Base-by-base conservation (phyloP, 1,140 invertebrate genomes). In the Procambarus clarkii region DNA sequence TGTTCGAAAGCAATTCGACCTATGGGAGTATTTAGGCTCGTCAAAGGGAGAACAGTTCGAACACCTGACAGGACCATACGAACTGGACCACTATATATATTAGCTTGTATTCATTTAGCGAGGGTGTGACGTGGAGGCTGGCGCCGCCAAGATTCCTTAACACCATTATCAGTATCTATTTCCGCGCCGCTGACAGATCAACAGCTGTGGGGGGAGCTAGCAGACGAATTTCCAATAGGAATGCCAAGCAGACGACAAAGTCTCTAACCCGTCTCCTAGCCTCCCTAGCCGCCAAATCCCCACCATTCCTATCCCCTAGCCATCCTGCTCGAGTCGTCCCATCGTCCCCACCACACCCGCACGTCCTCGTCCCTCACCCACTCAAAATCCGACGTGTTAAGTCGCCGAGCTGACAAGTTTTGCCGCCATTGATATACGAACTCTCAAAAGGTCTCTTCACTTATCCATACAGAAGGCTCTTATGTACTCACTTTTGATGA, bases 401-500 rank as follows among this genome's bases (percentile, higher is more conserved):
- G 64, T 50, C 13, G 54, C 60, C 13, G 79, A 82, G 87, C 44
- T 89, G 87, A 89, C 87, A n/a, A n/a, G 87, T 89, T 89, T 89
- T 89, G 79, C 87, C 87, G 89, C 89, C 89, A 91, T 91, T 91
- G 89, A 71, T 54, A 58, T 34, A 79, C 34, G 54, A 71, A 85
- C 64, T 45, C 45, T 48, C 34, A 34, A 34, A 44, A n/a, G n/a
- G 34, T 54, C 45, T 79, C 11, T n/a, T 58, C 74, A 8, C 34
- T 34, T 87, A 69, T 71, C 82, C 24, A 79, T 86, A 69, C 45
- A 80, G 80, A 77, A 64, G 0, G 54, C 83, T 21, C 79, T 79
- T 84, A 34, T 84, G 64, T 92, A 88, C 91, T 92, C 79, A 92
- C 91, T 92, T 92, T 92, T 92, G 86, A 92, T 92, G 86, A 88